phyloP scores from a whole-genome alignment of 2,888 invertebrate species.

The Nomada fucata region DNA sequence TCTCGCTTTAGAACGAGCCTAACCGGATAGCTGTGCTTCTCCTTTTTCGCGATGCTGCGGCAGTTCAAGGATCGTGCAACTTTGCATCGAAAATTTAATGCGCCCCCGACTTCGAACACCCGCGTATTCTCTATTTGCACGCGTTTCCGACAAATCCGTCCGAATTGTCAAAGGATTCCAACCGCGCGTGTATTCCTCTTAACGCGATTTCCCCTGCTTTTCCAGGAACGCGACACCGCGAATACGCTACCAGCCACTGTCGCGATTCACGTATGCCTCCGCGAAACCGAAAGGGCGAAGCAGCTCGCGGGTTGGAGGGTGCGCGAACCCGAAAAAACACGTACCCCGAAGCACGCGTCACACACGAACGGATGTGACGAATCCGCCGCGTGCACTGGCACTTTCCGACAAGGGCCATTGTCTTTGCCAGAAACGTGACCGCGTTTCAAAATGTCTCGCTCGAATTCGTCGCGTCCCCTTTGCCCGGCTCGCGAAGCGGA shows the following conservation, averaged over 20 bases:
- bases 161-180: too few species aligned
- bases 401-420: slow-evolving; percentile 72
- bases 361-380: slow-evolving; percentile 31
- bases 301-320: neutral
- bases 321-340: slow-evolving; percentile 9
- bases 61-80: too few species aligned
- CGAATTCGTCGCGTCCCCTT: slow-evolving; percentile 61
- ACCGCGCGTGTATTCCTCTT: too few species aligned
- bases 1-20: too few species aligned
- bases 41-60: too few species aligned
- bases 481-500: slow-evolving; percentile 44
- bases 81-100: too few species aligned
- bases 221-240: neutral
- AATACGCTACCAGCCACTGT: neutral
- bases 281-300: neutral
- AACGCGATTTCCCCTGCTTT: neutral
- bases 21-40: too few species aligned
- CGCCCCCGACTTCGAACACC: too few species aligned
- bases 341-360: slow-evolving; percentile 5
- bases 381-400: slow-evolving; percentile 38
- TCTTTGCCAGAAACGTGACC: slow-evolving; percentile 75
- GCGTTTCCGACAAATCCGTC: too few species aligned
- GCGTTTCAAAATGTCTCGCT: slow-evolving; percentile 71
- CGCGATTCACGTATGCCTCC: neutral
- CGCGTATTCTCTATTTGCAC: too few species aligned